Evolutionary conservation across 2,797 vertebrate genomes (phyloP).

Genomic region (Clamator glandarius): DNA sequence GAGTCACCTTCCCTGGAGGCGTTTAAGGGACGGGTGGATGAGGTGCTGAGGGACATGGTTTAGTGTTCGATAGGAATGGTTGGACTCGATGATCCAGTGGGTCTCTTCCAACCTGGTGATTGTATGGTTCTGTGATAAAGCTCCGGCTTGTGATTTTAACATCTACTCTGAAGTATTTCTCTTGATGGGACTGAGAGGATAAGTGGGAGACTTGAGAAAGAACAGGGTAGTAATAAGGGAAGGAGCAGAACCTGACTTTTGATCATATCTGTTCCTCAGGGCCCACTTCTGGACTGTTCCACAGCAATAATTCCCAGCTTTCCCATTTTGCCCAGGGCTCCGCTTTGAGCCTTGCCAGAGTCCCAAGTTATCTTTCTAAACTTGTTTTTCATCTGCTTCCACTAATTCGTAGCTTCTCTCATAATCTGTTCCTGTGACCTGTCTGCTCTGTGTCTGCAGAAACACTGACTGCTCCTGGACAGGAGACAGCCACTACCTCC

Average conservation of each 20-base stretch:
- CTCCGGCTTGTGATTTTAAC: not conserved
- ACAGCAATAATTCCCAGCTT: not conserved
- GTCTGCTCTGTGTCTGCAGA: not conserved
- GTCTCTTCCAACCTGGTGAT: no score
- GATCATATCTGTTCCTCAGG: not conserved
- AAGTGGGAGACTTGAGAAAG: not conserved
- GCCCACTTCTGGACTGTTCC: not conserved
- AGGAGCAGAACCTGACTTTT: not conserved
- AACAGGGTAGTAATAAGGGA: not conserved
- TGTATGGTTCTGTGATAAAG: no score
- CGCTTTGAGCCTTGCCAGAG: not conserved
- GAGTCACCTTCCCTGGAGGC: no score
- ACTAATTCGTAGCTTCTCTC: not conserved
- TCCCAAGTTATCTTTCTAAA: not conserved
- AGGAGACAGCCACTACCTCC: not conserved
- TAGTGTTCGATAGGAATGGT: no score
- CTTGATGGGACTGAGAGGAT: not conserved
- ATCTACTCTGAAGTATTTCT: not conserved
- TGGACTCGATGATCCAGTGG: no score
- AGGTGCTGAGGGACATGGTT: no score
- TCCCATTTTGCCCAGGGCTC: not conserved
- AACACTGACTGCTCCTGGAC: not conserved
- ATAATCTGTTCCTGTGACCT: conserved; percentile 3
- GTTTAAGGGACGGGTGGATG: no score
- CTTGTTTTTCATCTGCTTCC: conserved; percentile 10